A percentile compares a stretch with the other conserved stretches of the same genome.
These are phyloP conservation scores for Sorex araneus DNA, from an alignment of 2,113 vertebrate genomes.

Conservation along the genomic window DNA sequence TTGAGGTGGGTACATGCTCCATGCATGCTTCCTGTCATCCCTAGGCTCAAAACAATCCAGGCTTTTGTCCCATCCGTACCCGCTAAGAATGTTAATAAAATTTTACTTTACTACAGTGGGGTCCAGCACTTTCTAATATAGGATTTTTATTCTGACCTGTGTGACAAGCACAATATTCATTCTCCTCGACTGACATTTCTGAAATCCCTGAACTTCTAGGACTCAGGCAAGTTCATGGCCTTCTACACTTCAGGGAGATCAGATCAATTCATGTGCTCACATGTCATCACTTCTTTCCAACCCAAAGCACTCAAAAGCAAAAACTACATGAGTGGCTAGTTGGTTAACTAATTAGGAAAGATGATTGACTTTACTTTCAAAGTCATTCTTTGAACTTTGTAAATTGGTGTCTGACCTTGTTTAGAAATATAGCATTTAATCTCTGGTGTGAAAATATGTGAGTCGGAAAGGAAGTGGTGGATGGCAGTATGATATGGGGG, in stretches of 20 bases:
- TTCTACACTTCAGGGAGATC: background rate
- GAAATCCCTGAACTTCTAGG: background rate
- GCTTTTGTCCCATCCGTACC: background rate
- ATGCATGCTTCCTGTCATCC: background rate
- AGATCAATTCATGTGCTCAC: background rate
- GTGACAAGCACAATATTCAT: background rate
- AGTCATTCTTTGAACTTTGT: background rate
- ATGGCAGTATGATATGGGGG: background rate
- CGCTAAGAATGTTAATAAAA: conserved; percentile 10
- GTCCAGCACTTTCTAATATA: background rate
- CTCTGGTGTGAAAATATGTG: conserved; percentile 31
- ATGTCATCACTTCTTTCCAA: background rate
- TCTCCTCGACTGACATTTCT: background rate
- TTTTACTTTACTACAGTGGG: background rate
- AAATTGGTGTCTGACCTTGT: background rate
- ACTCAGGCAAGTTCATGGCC: background rate
- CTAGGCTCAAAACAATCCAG: background rate
- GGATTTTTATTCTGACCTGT: background rate
- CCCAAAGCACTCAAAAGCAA: background rate
- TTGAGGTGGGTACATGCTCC: background rate
- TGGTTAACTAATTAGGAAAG: conserved; percentile 11
- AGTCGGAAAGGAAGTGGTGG: background rate
- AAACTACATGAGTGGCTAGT: background rate
- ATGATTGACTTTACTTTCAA: background rate
- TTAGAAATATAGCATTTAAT: conserved; percentile 24